phyloP scores from a whole-genome alignment of 1,140 invertebrate species.

The Cydia splendana region DNA sequence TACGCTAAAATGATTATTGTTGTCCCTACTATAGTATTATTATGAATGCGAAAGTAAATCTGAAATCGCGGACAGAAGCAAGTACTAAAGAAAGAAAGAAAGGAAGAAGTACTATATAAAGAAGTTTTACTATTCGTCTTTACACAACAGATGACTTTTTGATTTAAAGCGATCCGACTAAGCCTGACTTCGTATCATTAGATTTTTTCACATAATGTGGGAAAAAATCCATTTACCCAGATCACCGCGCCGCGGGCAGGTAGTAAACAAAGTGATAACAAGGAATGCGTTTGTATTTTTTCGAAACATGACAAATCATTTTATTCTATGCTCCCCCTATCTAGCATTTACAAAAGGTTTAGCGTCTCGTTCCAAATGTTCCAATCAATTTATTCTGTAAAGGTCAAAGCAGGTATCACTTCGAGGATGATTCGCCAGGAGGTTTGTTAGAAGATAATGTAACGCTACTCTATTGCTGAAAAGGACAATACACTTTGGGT shows the following conservation, averaged over 20 bases:
- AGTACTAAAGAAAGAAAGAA: no score
- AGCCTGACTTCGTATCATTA: constrained; percentile 24
- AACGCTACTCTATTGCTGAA: constrained; percentile 14
- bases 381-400: constrained; percentile 56
- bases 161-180: constrained; percentile 5
- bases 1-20: no score
- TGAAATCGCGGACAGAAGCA: neutral
- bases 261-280: constrained; percentile 32
- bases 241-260: constrained; percentile 18
- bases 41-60: neutral
- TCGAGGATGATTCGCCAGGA: constrained; percentile 2
- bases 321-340: constrained; percentile 39
- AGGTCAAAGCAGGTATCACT: constrained; percentile 43
- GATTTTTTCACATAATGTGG: constrained; percentile 32
- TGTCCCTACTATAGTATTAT: no score
- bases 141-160: constrained; percentile 18
- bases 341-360: constrained; percentile 43
- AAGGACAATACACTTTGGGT: neutral
- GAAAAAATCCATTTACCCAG: constrained; percentile 32
- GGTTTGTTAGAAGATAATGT: constrained; percentile 4
- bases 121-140: neutral
- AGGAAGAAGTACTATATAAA: no score
- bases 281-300: constrained; percentile 33
- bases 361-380: constrained; percentile 51
- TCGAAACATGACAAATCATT: constrained; percentile 36